Conservation (phyloP, 37 sponge, comb jelly and placozoan species). For the Cliona cf. orientalis region DNA sequence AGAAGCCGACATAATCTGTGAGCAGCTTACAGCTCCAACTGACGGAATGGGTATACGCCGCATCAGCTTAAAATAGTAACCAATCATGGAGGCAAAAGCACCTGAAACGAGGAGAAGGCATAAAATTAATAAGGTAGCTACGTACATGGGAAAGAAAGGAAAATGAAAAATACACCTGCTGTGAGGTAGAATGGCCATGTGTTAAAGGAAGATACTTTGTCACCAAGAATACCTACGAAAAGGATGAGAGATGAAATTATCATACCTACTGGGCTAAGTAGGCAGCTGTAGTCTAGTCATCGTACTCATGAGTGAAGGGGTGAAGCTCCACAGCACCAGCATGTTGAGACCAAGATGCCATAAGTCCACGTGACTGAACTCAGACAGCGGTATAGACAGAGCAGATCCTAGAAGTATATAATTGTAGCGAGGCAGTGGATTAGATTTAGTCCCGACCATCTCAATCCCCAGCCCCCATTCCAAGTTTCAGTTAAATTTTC, state of each 20-base stretch:
- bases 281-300: background rate
- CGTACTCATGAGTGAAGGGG: constrained; percentile 35
- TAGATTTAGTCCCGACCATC: background rate
- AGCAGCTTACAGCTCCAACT: constrained; percentile 54
- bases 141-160: background rate
- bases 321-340: constrained; percentile 75
- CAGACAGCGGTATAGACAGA: constrained; percentile 43
- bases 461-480: no score
- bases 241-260: background rate
- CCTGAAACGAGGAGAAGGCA: background rate
- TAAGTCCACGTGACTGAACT: constrained; percentile 69
- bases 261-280: background rate
- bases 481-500: no score
- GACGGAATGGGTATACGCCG: background rate
- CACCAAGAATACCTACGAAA: background rate
- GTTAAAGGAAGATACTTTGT: background rate
- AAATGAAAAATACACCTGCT: constrained; percentile 14
- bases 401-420: background rate
- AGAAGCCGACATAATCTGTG: background rate
- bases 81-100: constrained; percentile 27
- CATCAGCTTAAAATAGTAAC: constrained; percentile 20
- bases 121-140: background rate
- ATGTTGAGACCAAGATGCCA: constrained; percentile 77
- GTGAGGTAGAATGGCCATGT: constrained; percentile 27
- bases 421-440: background rate